These are phyloP conservation scores for Malurus splendens DNA, from an alignment of 2,797 vertebrate genomes.

Conservation along the genomic window DNA sequence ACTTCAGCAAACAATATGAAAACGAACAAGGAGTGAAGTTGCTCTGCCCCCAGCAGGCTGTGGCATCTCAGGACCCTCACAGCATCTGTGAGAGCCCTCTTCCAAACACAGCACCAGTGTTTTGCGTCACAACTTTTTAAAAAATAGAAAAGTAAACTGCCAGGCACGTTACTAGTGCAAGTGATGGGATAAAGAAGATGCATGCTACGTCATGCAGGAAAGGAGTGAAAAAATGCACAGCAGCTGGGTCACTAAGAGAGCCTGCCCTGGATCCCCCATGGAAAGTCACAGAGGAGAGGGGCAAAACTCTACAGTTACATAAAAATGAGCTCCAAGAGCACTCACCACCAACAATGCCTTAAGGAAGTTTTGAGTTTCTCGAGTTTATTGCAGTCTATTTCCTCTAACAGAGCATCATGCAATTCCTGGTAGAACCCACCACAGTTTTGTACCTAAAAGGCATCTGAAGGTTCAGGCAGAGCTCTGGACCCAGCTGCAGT, in stretches of 20 bases:
- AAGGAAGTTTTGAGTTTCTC: neutral
- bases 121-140: neutral
- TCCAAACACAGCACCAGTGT: neutral
- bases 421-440: neutral
- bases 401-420: neutral
- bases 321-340: neutral
- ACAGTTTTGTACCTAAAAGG: neutral
- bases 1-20: neutral
- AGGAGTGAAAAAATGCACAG: neutral
- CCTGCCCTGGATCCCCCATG: neutral
- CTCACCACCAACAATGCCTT: neutral
- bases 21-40: neutral
- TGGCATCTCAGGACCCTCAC: fast-evolving
- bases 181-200: neutral
- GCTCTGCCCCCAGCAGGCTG: neutral
- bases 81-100: neutral
- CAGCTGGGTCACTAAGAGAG: neutral
- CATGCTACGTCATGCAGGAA: neutral
- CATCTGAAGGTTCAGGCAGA: neutral
- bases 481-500: neutral
- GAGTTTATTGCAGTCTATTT: neutral
- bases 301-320: neutral
- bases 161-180: neutral
- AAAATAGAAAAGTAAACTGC: neutral
- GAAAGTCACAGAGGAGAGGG: neutral